Percentiles rank a stretch among this genome's conserved stretches.
These are phyloP conservation scores for Notamacropus eugenii DNA, from an alignment of 2,797 vertebrate species.

Conservation along the genomic window DNA sequence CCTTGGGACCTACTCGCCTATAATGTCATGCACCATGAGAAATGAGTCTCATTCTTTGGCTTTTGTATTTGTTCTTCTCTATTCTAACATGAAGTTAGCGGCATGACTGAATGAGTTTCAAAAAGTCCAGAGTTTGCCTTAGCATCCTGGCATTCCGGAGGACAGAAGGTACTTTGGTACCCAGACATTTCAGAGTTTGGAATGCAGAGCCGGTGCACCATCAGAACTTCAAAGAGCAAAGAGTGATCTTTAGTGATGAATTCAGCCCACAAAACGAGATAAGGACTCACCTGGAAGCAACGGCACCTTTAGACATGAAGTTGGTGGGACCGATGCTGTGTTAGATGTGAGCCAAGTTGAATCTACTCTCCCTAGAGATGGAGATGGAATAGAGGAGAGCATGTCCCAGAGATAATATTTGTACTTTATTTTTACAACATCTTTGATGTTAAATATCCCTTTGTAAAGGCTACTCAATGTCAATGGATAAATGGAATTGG, in stretches of 20 bases:
- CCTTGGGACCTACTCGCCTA: background rate
- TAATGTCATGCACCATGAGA: background rate
- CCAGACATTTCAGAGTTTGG: background rate
- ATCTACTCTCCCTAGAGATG: background rate
- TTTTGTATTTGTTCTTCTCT: background rate
- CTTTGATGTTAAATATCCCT: background rate
- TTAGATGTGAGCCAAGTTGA: background rate
- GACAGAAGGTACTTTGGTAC: background rate
- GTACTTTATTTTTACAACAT: background rate
- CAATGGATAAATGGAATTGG: background rate
- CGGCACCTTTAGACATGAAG: background rate
- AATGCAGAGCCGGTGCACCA: background rate
- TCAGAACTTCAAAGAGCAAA: background rate
- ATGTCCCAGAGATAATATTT: background rate
- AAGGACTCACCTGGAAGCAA: background rate
- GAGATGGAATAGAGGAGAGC: background rate
- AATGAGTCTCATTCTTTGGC: background rate
- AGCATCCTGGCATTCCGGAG: background rate
- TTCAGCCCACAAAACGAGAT: background rate
- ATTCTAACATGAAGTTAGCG: background rate
- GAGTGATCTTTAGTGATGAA: background rate
- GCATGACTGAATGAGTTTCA: background rate
- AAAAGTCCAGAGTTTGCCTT: background rate
- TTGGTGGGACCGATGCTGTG: background rate
- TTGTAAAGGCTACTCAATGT: background rate